Conservation (phyloP, 2,113 vertebrate genomes). For the Muscicapa adusta region DNA sequence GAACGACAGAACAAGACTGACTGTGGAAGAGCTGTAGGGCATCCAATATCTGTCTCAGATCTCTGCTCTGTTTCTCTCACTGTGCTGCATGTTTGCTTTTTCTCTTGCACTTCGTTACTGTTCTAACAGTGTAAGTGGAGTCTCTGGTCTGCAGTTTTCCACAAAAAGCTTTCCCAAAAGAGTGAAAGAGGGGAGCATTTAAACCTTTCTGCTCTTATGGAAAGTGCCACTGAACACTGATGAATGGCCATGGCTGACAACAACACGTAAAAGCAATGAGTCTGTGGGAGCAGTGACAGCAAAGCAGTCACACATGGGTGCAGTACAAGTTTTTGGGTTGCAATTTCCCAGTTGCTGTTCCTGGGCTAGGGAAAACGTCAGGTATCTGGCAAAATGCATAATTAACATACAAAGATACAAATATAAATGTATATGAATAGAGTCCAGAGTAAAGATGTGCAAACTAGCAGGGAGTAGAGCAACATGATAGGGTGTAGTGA, state of each 20-base stretch:
- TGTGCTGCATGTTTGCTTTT: not conserved
- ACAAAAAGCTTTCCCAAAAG: not conserved
- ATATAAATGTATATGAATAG: not conserved
- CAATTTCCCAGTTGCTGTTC: not conserved
- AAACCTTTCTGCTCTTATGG: not conserved
- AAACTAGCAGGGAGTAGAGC: not conserved
- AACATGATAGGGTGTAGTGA: fast-evolving
- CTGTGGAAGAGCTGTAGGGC: not conserved
- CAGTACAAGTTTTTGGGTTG: not conserved
- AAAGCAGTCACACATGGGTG: not conserved
- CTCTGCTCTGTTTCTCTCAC: not conserved
- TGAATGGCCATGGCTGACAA: not conserved
- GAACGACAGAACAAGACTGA: not conserved
- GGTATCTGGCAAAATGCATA: not conserved
- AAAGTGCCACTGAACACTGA: not conserved
- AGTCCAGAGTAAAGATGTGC: not conserved
- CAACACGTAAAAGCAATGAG: not conserved
- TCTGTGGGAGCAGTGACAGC: not conserved
- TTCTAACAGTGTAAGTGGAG: not conserved
- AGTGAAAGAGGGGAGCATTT: not conserved
- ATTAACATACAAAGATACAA: not conserved
- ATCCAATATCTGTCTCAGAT: not conserved
- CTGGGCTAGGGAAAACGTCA: not conserved
- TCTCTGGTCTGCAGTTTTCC: not conserved
- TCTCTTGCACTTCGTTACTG: not conserved